Percentiles rank a stretch among this genome's conserved stretches.
Conservation (phyloP, 2,113 vertebrate species). For the Sturnira hondurensis region DNA sequence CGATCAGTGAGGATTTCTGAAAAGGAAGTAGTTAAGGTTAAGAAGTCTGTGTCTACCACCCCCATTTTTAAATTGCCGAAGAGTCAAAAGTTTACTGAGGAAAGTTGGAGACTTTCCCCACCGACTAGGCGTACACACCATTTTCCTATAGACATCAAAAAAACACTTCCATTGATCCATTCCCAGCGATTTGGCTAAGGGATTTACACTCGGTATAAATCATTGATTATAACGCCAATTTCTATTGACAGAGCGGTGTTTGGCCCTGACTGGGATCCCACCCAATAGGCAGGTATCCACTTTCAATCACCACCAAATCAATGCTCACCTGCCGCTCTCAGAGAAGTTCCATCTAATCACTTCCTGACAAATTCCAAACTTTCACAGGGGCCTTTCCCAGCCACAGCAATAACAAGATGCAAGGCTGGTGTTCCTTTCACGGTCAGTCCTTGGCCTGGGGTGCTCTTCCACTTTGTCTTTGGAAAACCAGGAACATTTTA, state of each 20-base stretch:
- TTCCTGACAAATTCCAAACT: neutral
- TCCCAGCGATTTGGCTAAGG: neutral
- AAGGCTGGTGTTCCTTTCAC: neutral
- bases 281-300: neutral
- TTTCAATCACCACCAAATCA: slow-evolving; percentile 41
- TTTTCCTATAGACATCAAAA: slow-evolving; percentile 43
- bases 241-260: slow-evolving; percentile 46
- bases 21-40: slow-evolving; percentile 26
- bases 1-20: slow-evolving; percentile 47
- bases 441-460: neutral
- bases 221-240: slow-evolving; percentile 64
- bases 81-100: slow-evolving; percentile 61
- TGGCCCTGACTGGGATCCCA: slow-evolving; percentile 24
- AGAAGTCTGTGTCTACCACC: slow-evolving; percentile 49
- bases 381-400: neutral
- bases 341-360: neutral
- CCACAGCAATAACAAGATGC: neutral
- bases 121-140: slow-evolving; percentile 33
- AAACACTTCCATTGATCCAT: slow-evolving; percentile 39
- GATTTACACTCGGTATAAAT: slow-evolving; percentile 48
- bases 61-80: slow-evolving; percentile 43
- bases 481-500: neutral
- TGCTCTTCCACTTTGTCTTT: neutral
- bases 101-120: slow-evolving; percentile 37
- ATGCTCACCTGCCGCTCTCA: neutral